Percentiles rank a stretch among this genome's conserved stretches.
Evolutionary conservation across 2,888 invertebrate genomes (phyloP).

Genomic region (Bugula neritina): DNA sequence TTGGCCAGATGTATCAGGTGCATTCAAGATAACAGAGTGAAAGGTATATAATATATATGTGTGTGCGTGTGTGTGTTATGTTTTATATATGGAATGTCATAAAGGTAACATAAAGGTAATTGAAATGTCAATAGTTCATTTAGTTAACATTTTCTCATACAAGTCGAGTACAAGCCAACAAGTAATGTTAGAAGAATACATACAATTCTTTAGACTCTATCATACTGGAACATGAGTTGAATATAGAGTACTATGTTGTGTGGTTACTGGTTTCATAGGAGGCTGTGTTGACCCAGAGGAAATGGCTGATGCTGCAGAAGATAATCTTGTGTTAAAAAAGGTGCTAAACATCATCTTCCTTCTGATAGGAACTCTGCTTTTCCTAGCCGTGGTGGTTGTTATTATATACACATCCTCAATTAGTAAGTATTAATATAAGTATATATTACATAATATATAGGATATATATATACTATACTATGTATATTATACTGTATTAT

Average conservation of each 20-base stretch:
- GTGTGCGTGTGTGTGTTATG: no score
- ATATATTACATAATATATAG: neutral
- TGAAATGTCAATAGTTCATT: no score
- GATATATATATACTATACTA: neutral
- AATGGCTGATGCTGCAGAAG: constrained; percentile 18
- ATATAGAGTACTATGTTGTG: no score
- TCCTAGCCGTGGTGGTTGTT: constrained; percentile 43
- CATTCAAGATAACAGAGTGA: constrained; percentile 26
- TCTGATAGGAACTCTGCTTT: constrained; percentile 41
- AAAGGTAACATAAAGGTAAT: no score
- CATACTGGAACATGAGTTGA: no score
- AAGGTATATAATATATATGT: no score
- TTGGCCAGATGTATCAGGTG: constrained; percentile 20
- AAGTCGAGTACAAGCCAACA: no score
- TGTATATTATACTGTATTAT: neutral
- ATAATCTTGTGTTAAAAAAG: constrained; percentile 38
- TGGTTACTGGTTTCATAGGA: no score
- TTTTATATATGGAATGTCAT: no score
- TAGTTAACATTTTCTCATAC: no score
- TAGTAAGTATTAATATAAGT: constrained; percentile 28
- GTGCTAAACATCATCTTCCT: constrained; percentile 46
- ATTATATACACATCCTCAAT: constrained; percentile 43
- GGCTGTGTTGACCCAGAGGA: constrained; percentile 26
- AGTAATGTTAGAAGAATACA: no score
- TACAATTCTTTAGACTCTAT: no score